These are phyloP conservation scores for Nymphicus hollandicus DNA, from an alignment of 2,113 vertebrate genomes.

Conservation along the genomic window DNA sequence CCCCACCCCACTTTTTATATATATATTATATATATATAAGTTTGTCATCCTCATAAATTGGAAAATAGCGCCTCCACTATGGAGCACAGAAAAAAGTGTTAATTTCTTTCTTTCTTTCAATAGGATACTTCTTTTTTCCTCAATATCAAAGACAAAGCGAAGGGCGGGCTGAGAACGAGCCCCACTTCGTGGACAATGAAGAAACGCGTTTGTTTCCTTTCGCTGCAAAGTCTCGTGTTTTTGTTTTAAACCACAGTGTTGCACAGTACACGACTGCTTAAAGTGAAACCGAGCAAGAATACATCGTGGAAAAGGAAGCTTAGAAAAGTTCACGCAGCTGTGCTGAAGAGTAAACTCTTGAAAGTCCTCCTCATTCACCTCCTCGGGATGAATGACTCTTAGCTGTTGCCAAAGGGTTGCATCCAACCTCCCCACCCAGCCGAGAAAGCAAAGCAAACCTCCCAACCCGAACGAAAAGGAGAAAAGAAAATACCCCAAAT, in stretches of 20 bases:
- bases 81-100: constrained; percentile 74
- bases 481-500: not conserved
- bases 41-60: constrained; percentile 57
- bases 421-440: constrained; percentile 25
- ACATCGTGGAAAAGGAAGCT: constrained; percentile 38
- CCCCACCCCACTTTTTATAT: constrained; percentile 35
- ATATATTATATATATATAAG: constrained; percentile 62
- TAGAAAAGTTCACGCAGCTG: constrained; percentile 53
- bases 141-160: constrained; percentile 85
- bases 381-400: not conserved
- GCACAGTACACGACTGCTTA: constrained; percentile 57
- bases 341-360: constrained; percentile 51
- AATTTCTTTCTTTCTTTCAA: constrained; percentile 78
- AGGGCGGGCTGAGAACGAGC: constrained; percentile 74
- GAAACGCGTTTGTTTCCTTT: constrained; percentile 59
- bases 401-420: not conserved
- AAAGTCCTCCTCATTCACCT: constrained; percentile 6
- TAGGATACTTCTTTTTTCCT: constrained; percentile 86
- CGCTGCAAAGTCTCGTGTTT: constrained; percentile 29
- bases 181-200: constrained; percentile 60
- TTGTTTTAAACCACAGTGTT: constrained; percentile 66
- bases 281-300: constrained; percentile 53
- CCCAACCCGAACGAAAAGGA: constrained; percentile 19
- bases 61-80: constrained; percentile 57
- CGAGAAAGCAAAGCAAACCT: constrained; percentile 25